phyloP scores from a whole-genome alignment of 2,797 vertebrate genomes.

The Craterocephalus amniculus region DNA sequence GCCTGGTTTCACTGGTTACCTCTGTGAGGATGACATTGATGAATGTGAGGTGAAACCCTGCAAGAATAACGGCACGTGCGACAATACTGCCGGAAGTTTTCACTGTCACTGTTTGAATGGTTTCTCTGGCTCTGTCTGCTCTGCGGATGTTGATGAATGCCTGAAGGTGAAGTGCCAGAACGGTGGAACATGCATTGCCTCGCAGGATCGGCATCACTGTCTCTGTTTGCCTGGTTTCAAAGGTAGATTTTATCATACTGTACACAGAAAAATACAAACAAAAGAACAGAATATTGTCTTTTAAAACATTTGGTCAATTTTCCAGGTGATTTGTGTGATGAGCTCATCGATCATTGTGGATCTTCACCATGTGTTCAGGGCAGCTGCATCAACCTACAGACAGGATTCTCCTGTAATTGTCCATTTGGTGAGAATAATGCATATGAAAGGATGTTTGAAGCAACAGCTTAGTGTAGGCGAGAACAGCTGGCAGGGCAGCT shows the following conservation, averaged over 20 bases:
- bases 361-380: constrained; percentile 79
- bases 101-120: constrained; percentile 75
- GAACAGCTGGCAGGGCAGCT: background rate
- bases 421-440: constrained; percentile 79
- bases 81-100: constrained; percentile 80
- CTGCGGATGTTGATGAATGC: constrained; percentile 77
- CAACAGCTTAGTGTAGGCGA: background rate
- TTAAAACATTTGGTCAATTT: constrained; percentile 15
- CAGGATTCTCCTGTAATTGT: constrained; percentile 81
- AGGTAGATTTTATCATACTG: constrained; percentile 71
- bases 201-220: constrained; percentile 72
- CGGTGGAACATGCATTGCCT: constrained; percentile 77
- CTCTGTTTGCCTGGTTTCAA: constrained; percentile 78
- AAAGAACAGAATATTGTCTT: background rate
- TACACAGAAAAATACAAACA: background rate
- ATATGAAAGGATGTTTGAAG: constrained; percentile 6
- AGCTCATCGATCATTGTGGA: constrained; percentile 74
- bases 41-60: constrained; percentile 80
- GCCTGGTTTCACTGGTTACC: constrained; percentile 72
- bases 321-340: constrained; percentile 78
- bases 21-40: constrained; percentile 80
- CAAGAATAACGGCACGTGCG: constrained; percentile 76
- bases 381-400: constrained; percentile 73
- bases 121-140: constrained; percentile 74
- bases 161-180: constrained; percentile 76